Conservation (phyloP, 2,113 vertebrate genomes). For the Stictonetta naevosa region DNA sequence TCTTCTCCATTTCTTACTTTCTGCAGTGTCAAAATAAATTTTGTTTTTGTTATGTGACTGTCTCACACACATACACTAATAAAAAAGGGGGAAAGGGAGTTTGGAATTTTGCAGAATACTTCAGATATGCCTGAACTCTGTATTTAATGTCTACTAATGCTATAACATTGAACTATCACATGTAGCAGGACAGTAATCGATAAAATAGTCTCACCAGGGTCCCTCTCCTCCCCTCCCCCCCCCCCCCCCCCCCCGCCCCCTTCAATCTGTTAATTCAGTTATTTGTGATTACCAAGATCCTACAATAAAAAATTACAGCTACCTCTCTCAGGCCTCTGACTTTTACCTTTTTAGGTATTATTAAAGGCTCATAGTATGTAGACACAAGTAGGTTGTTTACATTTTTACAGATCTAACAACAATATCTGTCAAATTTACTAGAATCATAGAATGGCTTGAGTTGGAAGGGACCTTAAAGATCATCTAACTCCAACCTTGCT, state of each 20-base stretch:
- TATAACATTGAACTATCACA: background rate
- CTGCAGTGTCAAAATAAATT: background rate
- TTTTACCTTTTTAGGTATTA: background rate
- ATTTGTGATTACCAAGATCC: background rate
- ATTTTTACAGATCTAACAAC: background rate
- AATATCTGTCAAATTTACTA: background rate
- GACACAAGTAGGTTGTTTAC: background rate
- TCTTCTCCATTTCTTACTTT: constrained; percentile 14
- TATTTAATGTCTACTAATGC: background rate
- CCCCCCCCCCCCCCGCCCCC: too few species aligned
- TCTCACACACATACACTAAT: accelerated
- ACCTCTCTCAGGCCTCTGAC: background rate
- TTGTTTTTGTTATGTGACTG: background rate
- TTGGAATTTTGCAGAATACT: background rate
- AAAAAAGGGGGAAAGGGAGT: accelerated
- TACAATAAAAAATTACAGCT: background rate
- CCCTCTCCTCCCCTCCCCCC: too few species aligned
- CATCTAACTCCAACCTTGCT: too few species aligned
- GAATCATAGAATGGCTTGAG: too few species aligned
- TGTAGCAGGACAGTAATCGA: background rate
- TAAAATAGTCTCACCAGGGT: background rate
- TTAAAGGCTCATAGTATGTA: background rate
- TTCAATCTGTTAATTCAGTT: background rate
- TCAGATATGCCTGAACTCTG: background rate
- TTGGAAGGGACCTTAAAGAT: too few species aligned